Conservation (phyloP, 2,888 invertebrate genomes). For the Patella depressa region DNA sequence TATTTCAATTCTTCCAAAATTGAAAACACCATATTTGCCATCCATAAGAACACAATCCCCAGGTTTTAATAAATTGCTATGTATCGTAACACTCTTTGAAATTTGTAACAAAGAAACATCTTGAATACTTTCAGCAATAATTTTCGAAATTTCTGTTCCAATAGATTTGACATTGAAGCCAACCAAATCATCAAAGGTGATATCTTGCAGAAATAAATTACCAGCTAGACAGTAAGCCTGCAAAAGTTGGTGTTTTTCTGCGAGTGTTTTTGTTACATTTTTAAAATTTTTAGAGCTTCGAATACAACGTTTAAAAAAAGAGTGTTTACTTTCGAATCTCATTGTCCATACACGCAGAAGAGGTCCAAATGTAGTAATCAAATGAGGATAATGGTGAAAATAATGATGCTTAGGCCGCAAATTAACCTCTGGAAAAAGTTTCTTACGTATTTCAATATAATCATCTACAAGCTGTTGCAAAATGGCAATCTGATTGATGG, state of each 20-base stretch:
- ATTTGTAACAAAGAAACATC: neutral
- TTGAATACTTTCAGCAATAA: neutral
- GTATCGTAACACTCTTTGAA: neutral
- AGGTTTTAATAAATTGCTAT: neutral
- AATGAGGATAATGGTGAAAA: neutral
- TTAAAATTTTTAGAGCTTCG: neutral
- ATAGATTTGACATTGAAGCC: neutral
- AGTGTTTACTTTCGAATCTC: neutral
- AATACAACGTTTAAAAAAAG: neutral
- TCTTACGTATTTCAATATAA: neutral
- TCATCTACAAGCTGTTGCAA: constrained; percentile 17
- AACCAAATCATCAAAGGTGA: neutral
- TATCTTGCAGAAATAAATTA: neutral
- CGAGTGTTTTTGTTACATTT: neutral
- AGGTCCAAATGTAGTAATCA: neutral
- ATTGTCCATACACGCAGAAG: neutral
- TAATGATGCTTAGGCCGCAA: neutral
- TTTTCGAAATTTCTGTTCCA: neutral
- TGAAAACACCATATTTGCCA: neutral
- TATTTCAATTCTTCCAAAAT: neutral
- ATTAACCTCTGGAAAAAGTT: neutral
- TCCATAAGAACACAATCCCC: neutral
- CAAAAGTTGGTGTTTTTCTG: constrained; percentile 4
- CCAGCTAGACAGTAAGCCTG: neutral
- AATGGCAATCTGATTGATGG: neutral